Conservation (phyloP, 2,888 invertebrate genomes). For the Apeira syringaria region DNA sequence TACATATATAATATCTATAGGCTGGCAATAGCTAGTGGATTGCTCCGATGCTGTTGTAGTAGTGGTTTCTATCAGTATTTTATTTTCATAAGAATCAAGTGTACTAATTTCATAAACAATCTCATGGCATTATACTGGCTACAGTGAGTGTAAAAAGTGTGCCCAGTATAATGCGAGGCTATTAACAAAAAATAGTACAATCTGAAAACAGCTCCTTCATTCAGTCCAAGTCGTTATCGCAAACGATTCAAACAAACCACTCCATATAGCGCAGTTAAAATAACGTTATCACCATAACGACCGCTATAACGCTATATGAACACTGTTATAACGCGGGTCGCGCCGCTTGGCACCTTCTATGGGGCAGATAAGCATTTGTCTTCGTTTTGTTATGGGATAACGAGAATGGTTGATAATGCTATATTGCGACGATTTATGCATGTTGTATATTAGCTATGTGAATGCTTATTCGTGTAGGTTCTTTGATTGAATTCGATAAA, state of each 20-base stretch:
- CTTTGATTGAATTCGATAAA: too few species aligned
- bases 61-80: too few species aligned
- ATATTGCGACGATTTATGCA: neutral
- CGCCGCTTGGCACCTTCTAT: constrained; percentile 5
- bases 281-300: constrained; percentile 12
- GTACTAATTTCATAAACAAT: too few species aligned
- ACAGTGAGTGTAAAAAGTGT: too few species aligned
- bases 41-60: too few species aligned
- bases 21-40: too few species aligned
- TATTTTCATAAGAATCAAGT: too few species aligned
- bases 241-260: constrained; percentile 1
- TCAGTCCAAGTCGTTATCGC: neutral
- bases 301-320: constrained; percentile 4
- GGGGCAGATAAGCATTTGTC: constrained; percentile 8
- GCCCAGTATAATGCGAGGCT: too few species aligned
- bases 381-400: constrained; percentile 5
- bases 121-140: too few species aligned
- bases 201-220: too few species aligned
- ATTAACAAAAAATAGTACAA: too few species aligned
- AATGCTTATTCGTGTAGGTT: neutral
- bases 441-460: neutral
- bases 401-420: neutral
- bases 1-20: too few species aligned
- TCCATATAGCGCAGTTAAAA: constrained; percentile 10
- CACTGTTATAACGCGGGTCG: constrained; percentile 3